phyloP scores from a whole-genome alignment of 2,113 vertebrate genomes.

The Lophotis ruficrista region DNA sequence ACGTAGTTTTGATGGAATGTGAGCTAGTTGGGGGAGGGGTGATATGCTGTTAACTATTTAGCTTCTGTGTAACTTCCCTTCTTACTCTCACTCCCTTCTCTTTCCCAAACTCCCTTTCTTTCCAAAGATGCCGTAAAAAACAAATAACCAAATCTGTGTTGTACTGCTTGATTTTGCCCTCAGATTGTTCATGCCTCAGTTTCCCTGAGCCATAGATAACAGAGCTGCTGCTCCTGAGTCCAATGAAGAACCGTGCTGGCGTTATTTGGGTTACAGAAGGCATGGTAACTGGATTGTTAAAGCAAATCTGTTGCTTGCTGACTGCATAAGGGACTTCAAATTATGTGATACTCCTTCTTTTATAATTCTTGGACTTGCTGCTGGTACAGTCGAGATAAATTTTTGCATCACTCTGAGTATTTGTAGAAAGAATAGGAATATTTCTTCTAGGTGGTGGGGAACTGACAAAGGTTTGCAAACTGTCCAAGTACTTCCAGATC shows the following conservation, averaged over 20 bases:
- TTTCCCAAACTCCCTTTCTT: background rate
- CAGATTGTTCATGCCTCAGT: background rate
- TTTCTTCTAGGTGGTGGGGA: background rate
- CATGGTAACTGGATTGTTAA: background rate
- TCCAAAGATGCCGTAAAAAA: background rate
- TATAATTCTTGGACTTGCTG: background rate
- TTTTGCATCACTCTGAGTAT: background rate
- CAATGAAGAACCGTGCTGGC: background rate
- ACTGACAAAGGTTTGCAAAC: background rate
- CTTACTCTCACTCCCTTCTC: background rate
- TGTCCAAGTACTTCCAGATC: background rate
- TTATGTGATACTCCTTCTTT: background rate
- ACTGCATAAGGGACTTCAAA: background rate
- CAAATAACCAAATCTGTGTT: background rate
- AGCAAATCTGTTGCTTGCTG: background rate
- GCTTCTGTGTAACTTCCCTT: background rate
- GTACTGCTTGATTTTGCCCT: accelerated
- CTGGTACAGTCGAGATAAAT: background rate
- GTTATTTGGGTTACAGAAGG: background rate
- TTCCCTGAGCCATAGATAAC: background rate
- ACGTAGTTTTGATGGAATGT: conserved; percentile 72
- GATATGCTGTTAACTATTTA: conserved; percentile 41
- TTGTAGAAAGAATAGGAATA: background rate
- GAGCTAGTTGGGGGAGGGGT: conserved; percentile 44
- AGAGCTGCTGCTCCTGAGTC: background rate